Evolutionary conservation across 2,888 invertebrate genomes (phyloP), one percentile per base, ranked within the genome.

Genomic region (Acanthopleura granulata): DNA sequence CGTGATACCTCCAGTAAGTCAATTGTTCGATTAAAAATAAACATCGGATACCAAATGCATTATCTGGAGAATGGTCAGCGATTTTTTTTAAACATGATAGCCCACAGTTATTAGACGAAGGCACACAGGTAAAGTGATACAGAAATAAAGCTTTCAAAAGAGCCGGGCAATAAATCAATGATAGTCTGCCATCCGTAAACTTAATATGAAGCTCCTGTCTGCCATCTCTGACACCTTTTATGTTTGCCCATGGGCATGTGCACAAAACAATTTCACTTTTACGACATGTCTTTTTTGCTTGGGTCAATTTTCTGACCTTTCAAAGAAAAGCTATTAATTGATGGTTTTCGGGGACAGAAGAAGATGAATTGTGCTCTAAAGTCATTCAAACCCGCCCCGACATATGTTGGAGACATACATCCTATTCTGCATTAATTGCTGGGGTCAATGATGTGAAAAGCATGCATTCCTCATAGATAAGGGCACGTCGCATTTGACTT

Each of bases 241-340:
- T 66, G 15, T 66, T 16, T 22, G 25, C 66, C 29, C 66, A 25
- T 6, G 29, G 66, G 4, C 16, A 66, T 27, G 29, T 18, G 16
- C 25, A 16, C 18, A n/a, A 27, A 66, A 66, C 66, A 66, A 66
- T 27, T 66, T 66, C 29, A 66, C 16, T 57, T 66, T 66, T 27
- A 66, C 29, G 66, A 66, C 66, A 66, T 27, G 16, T 27, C 66
- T 66, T 66, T 57, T 22, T 57, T 66, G 18, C 22, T 25, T 6
- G 66, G 27, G 27, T 66, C 66, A 66, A 66, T 27, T 66, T 66
- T 27, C 25, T 66, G 66, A 66, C 66, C 66, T 66, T 66, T 66
- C 22, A 25, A 3, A 27, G 25, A 66, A 27, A 66, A 66, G 66
- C 66, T 27, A 66, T 22, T 66, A 66, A 66, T 66, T 66, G 29